phyloP scores from a whole-genome alignment of 2,113 vertebrate genomes.

The Seriola aureovittata region DNA sequence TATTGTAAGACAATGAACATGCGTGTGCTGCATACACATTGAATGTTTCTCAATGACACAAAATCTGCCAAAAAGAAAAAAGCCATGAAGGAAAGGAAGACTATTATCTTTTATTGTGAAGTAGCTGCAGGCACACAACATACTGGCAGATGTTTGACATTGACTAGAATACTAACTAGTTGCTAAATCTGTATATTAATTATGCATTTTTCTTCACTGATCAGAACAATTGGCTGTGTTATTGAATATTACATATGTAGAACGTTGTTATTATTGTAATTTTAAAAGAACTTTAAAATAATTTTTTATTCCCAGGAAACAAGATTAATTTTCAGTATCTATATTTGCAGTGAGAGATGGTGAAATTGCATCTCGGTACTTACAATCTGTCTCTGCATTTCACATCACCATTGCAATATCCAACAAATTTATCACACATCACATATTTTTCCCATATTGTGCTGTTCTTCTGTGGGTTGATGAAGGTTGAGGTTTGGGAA shows the following conservation, averaged over 20 bases:
- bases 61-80: neutral
- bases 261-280: neutral
- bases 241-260: neutral
- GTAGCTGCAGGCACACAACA: neutral
- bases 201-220: neutral
- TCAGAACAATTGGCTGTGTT: neutral
- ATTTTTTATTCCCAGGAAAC: neutral
- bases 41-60: neutral
- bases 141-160: neutral
- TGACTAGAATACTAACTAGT: neutral
- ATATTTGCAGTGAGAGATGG: neutral
- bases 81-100: neutral
- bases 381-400: neutral
- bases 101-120: neutral
- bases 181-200: neutral
- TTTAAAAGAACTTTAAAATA: neutral
- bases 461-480: constrained; percentile 7
- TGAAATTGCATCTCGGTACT: neutral
- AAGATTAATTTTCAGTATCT: neutral
- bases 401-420: neutral
- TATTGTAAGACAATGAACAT: neutral
- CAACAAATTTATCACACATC: neutral
- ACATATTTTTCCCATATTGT: neutral
- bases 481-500: constrained; percentile 23
- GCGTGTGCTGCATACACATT: too few relatives aligned